Evolutionary conservation across 1,140 invertebrate genomes (phyloP).

Genomic region (Calliphora vicina): DNA sequence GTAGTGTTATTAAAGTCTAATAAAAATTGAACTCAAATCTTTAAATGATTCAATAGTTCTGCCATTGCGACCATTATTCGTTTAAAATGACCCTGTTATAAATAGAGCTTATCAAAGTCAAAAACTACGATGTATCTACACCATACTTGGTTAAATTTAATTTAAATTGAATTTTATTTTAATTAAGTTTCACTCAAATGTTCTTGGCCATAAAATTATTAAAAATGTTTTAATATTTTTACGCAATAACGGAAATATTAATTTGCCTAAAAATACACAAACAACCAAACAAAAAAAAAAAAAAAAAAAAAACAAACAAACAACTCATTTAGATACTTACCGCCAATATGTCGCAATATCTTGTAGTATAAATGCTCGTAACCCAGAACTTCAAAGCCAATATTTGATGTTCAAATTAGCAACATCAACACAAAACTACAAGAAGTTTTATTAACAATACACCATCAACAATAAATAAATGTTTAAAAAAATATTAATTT

Average conservation of each 20-base stretch:
- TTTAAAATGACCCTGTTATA: too few species aligned
- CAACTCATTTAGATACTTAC: background rate
- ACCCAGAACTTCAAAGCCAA: slow-evolving; percentile 31
- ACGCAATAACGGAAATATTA: slow-evolving; percentile 9
- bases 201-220: background rate
- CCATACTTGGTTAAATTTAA: too few species aligned
- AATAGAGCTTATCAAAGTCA: too few species aligned
- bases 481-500: background rate
- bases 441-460: background rate
- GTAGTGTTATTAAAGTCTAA: too few species aligned
- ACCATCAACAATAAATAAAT: background rate
- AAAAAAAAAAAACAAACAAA: background rate
- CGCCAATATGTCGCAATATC: slow-evolving; percentile 13
- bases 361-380: slow-evolving; percentile 21
- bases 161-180: background rate
- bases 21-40: too few species aligned
- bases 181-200: background rate
- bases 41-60: too few species aligned
- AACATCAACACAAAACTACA: background rate
- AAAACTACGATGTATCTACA: too few species aligned
- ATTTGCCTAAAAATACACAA: background rate
- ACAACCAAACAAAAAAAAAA: background rate
- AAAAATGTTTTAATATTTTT: background rate
- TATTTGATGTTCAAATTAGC: background rate
- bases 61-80: too few species aligned